A percentile compares a stretch with the other conserved stretches of the same genome.
phyloP scores from a whole-genome alignment of 2,113 vertebrate genomes.

The Sylvietta virens region DNA sequence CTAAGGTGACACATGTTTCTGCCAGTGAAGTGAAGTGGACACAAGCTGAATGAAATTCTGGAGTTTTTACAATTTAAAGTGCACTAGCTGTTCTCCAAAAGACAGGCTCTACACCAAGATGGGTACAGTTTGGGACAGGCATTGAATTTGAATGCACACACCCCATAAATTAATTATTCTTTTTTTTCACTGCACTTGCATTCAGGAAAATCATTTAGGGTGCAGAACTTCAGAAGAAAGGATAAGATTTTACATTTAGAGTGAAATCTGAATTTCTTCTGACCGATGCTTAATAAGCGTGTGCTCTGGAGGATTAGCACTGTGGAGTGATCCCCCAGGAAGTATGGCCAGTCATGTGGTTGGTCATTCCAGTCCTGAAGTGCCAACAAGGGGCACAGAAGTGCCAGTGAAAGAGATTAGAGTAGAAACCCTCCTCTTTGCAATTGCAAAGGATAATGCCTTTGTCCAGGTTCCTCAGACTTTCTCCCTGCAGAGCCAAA shows the following conservation, averaged over 20 bases:
- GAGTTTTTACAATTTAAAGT: accelerated
- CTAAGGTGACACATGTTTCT: background rate
- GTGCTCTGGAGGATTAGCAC: slow-evolving; percentile 17
- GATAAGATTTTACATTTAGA: background rate
- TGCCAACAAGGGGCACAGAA: background rate
- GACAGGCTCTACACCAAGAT: background rate
- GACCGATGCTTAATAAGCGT: background rate
- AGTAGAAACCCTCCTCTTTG: background rate
- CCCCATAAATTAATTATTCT: background rate
- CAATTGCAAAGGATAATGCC: background rate
- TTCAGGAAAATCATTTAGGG: background rate
- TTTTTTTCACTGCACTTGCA: background rate
- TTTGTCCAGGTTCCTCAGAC: background rate
- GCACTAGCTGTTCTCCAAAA: background rate
- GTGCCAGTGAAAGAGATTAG: background rate
- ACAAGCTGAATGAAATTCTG: background rate
- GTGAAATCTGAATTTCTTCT: background rate
- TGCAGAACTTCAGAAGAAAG: background rate
- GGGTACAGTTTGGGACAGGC: background rate
- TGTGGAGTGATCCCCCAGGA: background rate
- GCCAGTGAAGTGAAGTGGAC: background rate
- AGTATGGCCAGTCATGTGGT: slow-evolving; percentile 23
- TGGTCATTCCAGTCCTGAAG: background rate
- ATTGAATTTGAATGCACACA: background rate
- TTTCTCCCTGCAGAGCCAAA: background rate